These are phyloP conservation scores for Melanostoma scalare DNA, from an alignment of 2,888 invertebrate species.

Conservation along the genomic window DNA sequence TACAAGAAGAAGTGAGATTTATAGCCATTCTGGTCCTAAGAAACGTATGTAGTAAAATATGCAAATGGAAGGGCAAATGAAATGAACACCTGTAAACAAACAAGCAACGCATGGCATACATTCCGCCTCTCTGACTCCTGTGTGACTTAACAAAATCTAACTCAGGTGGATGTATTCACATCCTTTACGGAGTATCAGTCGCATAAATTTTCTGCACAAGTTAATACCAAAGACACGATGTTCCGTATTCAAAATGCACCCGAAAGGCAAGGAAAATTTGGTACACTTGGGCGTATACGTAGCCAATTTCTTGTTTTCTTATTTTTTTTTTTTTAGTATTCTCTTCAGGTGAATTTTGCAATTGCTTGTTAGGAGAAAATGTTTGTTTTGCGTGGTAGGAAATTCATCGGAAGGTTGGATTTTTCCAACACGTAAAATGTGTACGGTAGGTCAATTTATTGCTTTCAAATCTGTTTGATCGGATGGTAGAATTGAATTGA, in stretches of 20 bases:
- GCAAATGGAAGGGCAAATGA: slow-evolving; percentile 42
- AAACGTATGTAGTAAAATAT: slow-evolving; percentile 16
- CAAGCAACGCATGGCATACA: not conserved
- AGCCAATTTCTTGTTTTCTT: slow-evolving; percentile 7
- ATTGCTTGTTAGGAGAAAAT: not conserved
- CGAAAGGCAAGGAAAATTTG: not conserved
- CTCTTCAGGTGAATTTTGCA: not conserved
- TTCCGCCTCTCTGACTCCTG: not conserved
- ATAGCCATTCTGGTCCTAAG: slow-evolving; percentile 35
- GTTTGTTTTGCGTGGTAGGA: not conserved
- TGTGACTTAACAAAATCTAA: not conserved
- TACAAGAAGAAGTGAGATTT: not conserved
- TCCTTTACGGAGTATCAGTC: slow-evolving; percentile 17
- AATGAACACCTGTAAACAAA: slow-evolving; percentile 60
- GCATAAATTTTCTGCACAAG: slow-evolving; percentile 47
- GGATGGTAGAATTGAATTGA: too few species aligned
- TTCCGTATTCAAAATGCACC: not conserved
- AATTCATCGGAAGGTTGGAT: not conserved
- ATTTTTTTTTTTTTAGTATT: slow-evolving; percentile 9
- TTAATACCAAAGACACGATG: slow-evolving; percentile 48
- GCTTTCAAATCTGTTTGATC: too few species aligned
- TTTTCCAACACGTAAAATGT: too few species aligned
- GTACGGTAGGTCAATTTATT: too few species aligned
- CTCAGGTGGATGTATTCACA: slow-evolving; percentile 31
- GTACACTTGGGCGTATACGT: slow-evolving; percentile 54